These are phyloP conservation scores for Melieria omissa DNA, from an alignment of 2,888 invertebrate genomes.

Conservation along the genomic window DNA sequence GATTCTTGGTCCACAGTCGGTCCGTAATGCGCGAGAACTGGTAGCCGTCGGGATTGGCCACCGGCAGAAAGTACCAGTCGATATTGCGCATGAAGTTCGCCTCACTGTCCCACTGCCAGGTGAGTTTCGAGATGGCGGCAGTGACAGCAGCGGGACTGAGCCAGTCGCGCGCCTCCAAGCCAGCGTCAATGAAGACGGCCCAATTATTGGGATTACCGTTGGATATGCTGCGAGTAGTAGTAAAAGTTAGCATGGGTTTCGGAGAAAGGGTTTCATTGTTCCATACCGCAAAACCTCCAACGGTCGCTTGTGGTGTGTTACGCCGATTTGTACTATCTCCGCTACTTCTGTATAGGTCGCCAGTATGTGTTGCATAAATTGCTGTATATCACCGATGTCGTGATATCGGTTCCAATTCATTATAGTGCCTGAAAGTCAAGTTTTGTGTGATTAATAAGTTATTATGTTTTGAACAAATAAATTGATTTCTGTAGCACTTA, in stretches of 20 bases:
- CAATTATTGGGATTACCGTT: conserved; percentile 73
- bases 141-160: conserved; percentile 83
- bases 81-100: conserved; percentile 75
- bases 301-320: conserved; percentile 77
- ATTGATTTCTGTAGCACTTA: conserved; percentile 23
- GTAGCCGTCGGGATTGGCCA: conserved; percentile 87
- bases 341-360: conserved; percentile 77
- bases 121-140: conserved; percentile 78
- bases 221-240: conserved; percentile 70
- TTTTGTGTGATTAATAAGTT: neutral
- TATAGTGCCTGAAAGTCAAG: conserved; percentile 48
- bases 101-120: conserved; percentile 74
- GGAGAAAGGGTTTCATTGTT: no score
- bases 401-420: conserved; percentile 84
- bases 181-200: conserved; percentile 78
- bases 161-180: conserved; percentile 91
- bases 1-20: conserved; percentile 85
- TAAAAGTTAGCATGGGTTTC: neutral
- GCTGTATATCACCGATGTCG: conserved; percentile 74
- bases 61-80: conserved; percentile 84
- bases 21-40: conserved; percentile 81
- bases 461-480: neutral
- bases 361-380: conserved; percentile 77
- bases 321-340: conserved; percentile 78
- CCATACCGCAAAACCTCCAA: conserved; percentile 72